Evolutionary conservation across 2,113 vertebrate genomes (phyloP), one percentile per base, ranked within the genome.

Genomic region (Aegithalos caudatus): DNA sequence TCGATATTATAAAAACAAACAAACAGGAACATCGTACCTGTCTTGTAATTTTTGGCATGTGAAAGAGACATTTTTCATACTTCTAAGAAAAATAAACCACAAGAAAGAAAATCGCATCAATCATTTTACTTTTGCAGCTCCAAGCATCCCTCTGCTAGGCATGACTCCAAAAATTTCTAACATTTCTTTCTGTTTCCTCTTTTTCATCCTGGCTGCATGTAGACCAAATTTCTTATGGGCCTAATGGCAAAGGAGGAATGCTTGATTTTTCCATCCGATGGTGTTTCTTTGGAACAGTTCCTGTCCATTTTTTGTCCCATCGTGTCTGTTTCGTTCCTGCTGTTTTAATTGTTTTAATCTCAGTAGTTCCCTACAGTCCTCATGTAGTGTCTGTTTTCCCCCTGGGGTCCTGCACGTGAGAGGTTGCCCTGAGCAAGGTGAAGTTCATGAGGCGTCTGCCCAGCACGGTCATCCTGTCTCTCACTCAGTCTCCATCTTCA

Each of bases 211-310:
- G 9, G 64, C 80, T 96, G 85, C 93, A 94, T 95, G 94, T 79
- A 90, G 83, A 97, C 86, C 73, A 92, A 95, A 97, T 88, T 79
- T 87, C 90, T 88, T 86, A 85, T 20, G 53, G 88, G 85, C 65
- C 5, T 24, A 96, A 94, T 74, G 94, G 69, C 86, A 92, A 92
- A 93, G 70, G 93, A 92, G 90, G 25, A 20, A 92, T 92, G 95
- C 96, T 97, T 97, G 95, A 96, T 97, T 97, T 97, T 97, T 96
- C 97, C 97, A 97, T 96, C 97, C 69, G 1, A 74, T 95, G 96
- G 96, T 90, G 95, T 97, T 98, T 98, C 96, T 98, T 97, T 94
- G 94, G 96, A 97, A 95, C 72, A 94, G 94, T 90, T 96, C 90
- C 83, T 96, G 95, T 97, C 91, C 69, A 56, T 64, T 97, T 97